phyloP scores from a whole-genome alignment of 1,140 invertebrate genomes.

The Drosophila tristis region DNA sequence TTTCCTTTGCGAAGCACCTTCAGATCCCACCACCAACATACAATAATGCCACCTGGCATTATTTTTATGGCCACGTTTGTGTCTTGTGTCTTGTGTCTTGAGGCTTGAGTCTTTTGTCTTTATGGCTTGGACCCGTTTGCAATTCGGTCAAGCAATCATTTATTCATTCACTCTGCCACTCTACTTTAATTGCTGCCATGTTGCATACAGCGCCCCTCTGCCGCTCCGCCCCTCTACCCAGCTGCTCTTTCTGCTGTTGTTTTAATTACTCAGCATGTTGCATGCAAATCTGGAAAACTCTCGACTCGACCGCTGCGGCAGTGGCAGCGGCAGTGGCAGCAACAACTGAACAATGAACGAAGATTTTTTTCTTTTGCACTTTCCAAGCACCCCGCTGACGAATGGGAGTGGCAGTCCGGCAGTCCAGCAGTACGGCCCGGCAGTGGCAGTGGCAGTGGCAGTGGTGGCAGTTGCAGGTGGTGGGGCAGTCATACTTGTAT shows the following conservation, averaged over 20 bases:
- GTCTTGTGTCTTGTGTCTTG: constrained; percentile 34
- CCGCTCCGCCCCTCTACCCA: not conserved
- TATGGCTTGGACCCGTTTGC: constrained; percentile 24
- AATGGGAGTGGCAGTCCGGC: constrained; percentile 20
- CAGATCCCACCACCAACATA: constrained; percentile 5
- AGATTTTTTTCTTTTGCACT: constrained; percentile 56
- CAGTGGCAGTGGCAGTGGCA: constrained; percentile 9
- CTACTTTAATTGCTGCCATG: constrained; percentile 23
- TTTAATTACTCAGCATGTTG: constrained; percentile 77
- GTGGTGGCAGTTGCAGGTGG: constrained; percentile 25
- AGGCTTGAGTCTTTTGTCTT: constrained; percentile 38
- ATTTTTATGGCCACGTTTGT: constrained; percentile 20
- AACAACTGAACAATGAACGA: constrained; percentile 21
- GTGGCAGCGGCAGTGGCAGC: constrained; percentile 21
- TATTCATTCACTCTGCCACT: constrained; percentile 38
- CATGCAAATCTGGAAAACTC: constrained; percentile 61
- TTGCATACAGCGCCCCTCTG: constrained; percentile 1
- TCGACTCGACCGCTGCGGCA: constrained; percentile 31
- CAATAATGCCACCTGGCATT: not conserved
- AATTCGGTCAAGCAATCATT: constrained; percentile 59
- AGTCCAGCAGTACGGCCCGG: not conserved
- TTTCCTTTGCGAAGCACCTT: constrained; percentile 13
- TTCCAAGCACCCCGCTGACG: constrained; percentile 30
- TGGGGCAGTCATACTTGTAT: constrained; percentile 32
- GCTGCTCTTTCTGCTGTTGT: constrained; percentile 17